Conservation (phyloP, 2,888 invertebrate genomes). For the Nebria brevicollis region DNA sequence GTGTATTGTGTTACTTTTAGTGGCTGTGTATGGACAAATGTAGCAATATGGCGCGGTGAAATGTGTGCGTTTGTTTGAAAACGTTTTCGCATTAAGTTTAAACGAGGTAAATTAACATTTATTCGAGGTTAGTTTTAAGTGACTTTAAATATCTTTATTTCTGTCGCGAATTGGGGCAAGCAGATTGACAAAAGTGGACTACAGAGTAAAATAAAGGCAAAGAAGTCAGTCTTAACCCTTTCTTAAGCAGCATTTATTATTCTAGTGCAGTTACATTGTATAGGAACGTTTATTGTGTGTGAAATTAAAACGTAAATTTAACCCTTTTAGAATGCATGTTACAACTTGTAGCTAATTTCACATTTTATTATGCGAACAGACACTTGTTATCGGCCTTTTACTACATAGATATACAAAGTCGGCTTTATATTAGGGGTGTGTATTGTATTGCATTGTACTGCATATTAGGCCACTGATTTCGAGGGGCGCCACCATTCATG, state of each 20-base stretch:
- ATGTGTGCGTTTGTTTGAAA: background rate
- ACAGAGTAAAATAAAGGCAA: slow-evolving; percentile 59
- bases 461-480: slow-evolving; percentile 7
- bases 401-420: background rate
- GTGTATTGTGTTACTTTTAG: too few species aligned
- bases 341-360: slow-evolving; percentile 54
- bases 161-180: background rate
- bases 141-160: background rate
- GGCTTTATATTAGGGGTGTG: background rate
- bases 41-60: too few species aligned
- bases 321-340: slow-evolving; percentile 58
- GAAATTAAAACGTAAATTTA: slow-evolving; percentile 63
- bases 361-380: slow-evolving; percentile 51
- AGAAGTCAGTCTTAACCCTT: slow-evolving; percentile 53
- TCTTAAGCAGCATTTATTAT: slow-evolving; percentile 51
- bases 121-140: background rate
- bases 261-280: slow-evolving; percentile 55
- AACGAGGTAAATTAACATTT: background rate
- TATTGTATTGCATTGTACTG: background rate
- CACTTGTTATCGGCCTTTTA: slow-evolving; percentile 27
- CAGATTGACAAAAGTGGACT: slow-evolving; percentile 57
- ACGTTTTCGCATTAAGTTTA: background rate
- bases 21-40: too few species aligned
- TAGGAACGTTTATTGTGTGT: slow-evolving; percentile 61
- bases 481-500: slow-evolving; percentile 10